Evolutionary conservation across 1,140 invertebrate genomes (phyloP).

Genomic region (Bradysia coprophila): DNA sequence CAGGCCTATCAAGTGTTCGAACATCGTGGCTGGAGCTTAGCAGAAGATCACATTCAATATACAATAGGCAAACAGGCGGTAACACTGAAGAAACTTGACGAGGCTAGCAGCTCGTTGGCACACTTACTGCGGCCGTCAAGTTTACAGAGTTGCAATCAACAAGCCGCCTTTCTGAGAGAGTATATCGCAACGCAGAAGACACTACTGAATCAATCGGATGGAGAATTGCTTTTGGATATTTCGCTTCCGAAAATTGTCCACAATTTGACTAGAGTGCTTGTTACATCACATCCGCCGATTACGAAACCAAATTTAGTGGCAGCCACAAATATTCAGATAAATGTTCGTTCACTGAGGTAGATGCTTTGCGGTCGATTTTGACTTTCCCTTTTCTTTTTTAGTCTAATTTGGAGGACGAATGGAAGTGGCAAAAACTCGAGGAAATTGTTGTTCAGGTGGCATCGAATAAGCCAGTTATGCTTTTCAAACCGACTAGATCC

Average conservation of each 20-base stretch:
- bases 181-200: constrained; percentile 55
- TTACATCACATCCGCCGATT: constrained; percentile 19
- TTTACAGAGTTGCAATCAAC: constrained; percentile 56
- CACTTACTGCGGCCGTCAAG: constrained; percentile 57
- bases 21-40: constrained; percentile 68
- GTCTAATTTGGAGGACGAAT: constrained; percentile 20
- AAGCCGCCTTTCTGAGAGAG: constrained; percentile 71
- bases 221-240: constrained; percentile 15
- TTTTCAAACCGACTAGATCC: constrained; percentile 57
- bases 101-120: constrained; percentile 60
- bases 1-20: constrained; percentile 72
- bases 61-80: constrained; percentile 78
- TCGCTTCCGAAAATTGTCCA: constrained; percentile 18
- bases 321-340: constrained; percentile 45
- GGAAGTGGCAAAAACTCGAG: constrained; percentile 53
- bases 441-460: constrained; percentile 55
- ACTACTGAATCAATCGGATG: constrained; percentile 5
- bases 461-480: constrained; percentile 45
- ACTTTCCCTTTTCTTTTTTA: constrained; percentile 3
- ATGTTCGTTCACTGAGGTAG: constrained; percentile 40
- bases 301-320: constrained; percentile 37
- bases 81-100: constrained; percentile 51
- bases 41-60: constrained; percentile 89
- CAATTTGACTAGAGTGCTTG: constrained; percentile 17
- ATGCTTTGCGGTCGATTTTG: constrained; percentile 22